Evolutionary conservation across 2,888 invertebrate species (phyloP), one percentile per base, ranked within the genome.

Genomic region (Laothoe populi): DNA sequence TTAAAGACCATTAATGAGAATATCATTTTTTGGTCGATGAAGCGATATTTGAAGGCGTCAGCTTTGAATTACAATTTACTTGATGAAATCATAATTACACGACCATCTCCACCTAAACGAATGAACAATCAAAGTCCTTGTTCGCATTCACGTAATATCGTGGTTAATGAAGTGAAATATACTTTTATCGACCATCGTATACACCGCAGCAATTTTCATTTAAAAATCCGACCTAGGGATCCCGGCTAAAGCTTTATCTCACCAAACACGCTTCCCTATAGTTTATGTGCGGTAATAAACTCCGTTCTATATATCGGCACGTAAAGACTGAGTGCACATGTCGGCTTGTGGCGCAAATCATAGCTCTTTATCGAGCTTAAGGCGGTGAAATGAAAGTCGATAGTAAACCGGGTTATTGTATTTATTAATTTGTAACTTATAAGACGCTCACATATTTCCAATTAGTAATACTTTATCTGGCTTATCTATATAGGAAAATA

Each of bases 201-300:
- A 35, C 8, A 44, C 2, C 53, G 16, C 31, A 53, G 19, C 35
- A 53, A 53, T 53, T 31, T 53, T 53, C 53, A 53, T 53, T 53
- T 31, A 53, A 53, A 53, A 53, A 35, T 35, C 35, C 19, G 19
- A 53, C 19, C 35, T 31, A 4, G 53, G 53, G 31, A 21, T 19
- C 44, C 44, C 19, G 35, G 35, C 19, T 19, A 16, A 19, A 16
- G 53, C 19, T 53, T 53, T 53, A 53, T 53, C 53, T 53, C 53
- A 19, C 31, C 53, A 35, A 53, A 53, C 53, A 53, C 53, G 31
- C 53, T 53, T 35, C 10, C 53, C 35, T 35, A 35, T 53, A 53
- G 53, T 53, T 53, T 35, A 53, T 53, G 53, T 53, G 53, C 11
- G 19, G 53, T 53, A 53, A 53, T 53, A 53, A 53, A 53, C 53